Evolutionary conservation across 2,113 vertebrate genomes (phyloP), one percentile per base, ranked within the genome.

Genomic region (Copsychus sechellarum): DNA sequence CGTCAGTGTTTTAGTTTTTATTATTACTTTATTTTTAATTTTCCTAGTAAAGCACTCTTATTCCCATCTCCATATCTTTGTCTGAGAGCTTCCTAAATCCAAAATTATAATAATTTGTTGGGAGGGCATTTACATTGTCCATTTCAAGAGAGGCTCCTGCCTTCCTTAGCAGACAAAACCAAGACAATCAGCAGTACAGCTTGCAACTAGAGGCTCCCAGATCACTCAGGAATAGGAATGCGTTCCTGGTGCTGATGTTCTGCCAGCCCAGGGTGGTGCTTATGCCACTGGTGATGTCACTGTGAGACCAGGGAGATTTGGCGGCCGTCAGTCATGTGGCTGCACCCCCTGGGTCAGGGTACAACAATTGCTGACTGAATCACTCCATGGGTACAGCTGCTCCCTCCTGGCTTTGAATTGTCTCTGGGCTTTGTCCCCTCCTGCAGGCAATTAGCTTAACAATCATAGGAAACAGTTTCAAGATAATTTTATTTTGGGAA

Each of bases 231-330:
- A n/a, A 61, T 24, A 20, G 24, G 40, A 65, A 53, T 3, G 3
- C 65, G 18, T 43, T 40, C 62, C 33, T 26, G 16, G 45, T 42
- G 57, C 24, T 18, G 40, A 72, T 54, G 50, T 42, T 79, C 57
- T 40, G 74, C 45, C 71, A 65, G 65, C 14, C 38, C 11, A 6
- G 56, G 36, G 29, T 42, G 66, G 28, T 29, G 11, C 19, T 81
- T n/a, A 61, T 38, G 58, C 43, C 40, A 11, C 24, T 13, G 12
- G 51, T 95, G 94, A 94, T 65, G 71, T 96, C 95, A 94, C 66
- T 80, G 60, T 21, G 33, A n/a, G 31, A 50, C 7, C 34, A 42
- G 34, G 5, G 17, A n/a, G 12, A 62, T 62, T 42, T 43, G 58
- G 34, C 22, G 8, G 12, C 43, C 28, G 22, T 8, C 38, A n/a